Base-by-base conservation (phyloP, 2,113 vertebrate genomes). In the Indri indri region DNA sequence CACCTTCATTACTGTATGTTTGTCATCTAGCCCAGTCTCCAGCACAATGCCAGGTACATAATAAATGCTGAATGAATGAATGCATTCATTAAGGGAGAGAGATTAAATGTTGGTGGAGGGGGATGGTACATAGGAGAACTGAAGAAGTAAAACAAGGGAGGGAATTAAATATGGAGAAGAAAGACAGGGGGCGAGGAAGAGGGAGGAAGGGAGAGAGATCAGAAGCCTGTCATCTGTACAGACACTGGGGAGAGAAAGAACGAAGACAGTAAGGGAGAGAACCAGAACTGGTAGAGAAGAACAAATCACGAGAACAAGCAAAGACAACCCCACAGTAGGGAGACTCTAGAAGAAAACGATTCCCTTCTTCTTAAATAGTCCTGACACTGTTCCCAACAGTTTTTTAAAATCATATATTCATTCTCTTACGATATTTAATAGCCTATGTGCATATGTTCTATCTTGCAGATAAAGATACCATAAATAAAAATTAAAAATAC, bases 41-140 rank as follows among this genome's bases (percentile, higher is more conserved):
- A 73, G 80, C 52, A 89, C 65, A 73, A 80, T 57, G 52, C 5
- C 37, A 70, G 50, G 10, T 25, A 71, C 61, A 91, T 54, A 42
- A 91, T 40, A 96, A 96, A 77, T 13, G n/a, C 0, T 86, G 45
- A 94, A 92, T 89, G 82, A 96, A 95, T 92, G 34, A 95, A 85
- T 45, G 30, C 37, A 92, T 70, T 90, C 45, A 88, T 82, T 92
- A 93, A 87, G 1, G 42, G 91, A 77, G 61, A 77, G 22, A 85
- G 34, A 85, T 47, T 81, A 91, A 91, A 71, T 77, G 47, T 76
- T 71, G 47, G 34, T 82, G 45, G 50, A 71, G 22, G 42, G 71
- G 25, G 40, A 6, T 45, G 34, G 37, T 47, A 54, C 8, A n/a
- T 23, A 47, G n/a, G 42, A 83, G 57, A 92, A 54, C 3, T 32